Evolutionary conservation across 2,113 vertebrate genomes (phyloP), one percentile per base, ranked within the genome.

Genomic region (Hemichromis elongatus): DNA sequence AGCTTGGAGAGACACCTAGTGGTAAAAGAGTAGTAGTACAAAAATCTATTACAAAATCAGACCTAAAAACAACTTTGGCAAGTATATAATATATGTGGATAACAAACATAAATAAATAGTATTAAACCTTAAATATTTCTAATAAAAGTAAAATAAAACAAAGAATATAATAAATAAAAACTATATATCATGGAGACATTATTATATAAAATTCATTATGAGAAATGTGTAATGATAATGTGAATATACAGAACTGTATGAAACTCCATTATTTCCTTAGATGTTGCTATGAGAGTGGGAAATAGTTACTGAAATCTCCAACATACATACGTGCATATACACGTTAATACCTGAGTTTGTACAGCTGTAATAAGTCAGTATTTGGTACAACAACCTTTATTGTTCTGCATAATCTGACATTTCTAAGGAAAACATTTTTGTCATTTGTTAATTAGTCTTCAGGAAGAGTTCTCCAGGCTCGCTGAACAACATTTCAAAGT

Each of bases 1-100:
- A 77, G 68, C 79, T 77, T n/a, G 77, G 77, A 85, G 63, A 10
- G 93, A 80, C 90, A 81, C 81, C 91, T 93, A 77, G 81, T 92
- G 92, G 92, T 63, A 56, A 59, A 30, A 21, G 7, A 33, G 7
- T 19, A n/a, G n/a, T n/a, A n/a, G n/a, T n/a, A n/a, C n/a, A n/a
- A n/a, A n/a, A n/a, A n/a, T n/a, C n/a, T n/a, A n/a, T n/a, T n/a
- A n/a, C n/a, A n/a, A n/a, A n/a, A n/a, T n/a, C n/a, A n/a, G n/a
- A n/a, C 56, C 26, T 30, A 59, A 59, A 26, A 47, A n/a, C 45
- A 55, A 0, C 59, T 4, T 33, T n/a, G 30, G 59, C 9, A 66
- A 21, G 35, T 70, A 26, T 45, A 45, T 1, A 37, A 42, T 42
- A 42, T 24, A 68, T 9, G 42, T 6, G n/a, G 14, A 47, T 3